Percentiles rank a stretch among this genome's conserved stretches.
Conservation (phyloP, 2,113 vertebrate genomes). For the Alaudala cheleensis region DNA sequence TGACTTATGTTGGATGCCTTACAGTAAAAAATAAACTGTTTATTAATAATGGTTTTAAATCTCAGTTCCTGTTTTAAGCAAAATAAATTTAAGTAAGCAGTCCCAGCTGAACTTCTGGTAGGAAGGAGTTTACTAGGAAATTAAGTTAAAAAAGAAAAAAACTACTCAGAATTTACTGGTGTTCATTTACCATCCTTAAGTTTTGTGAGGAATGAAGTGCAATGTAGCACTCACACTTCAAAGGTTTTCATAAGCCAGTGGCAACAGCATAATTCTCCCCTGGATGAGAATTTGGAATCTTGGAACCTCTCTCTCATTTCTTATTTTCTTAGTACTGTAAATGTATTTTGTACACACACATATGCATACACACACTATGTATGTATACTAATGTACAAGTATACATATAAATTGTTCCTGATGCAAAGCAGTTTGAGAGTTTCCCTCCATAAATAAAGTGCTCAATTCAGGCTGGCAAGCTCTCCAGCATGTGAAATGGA, state of each 20-base stretch:
- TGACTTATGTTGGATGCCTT: constrained; percentile 23
- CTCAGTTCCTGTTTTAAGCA: constrained; percentile 50
- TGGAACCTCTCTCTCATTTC: neutral
- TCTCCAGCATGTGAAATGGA: neutral
- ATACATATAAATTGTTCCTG: neutral
- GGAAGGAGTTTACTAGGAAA: neutral
- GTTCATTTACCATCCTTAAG: neutral
- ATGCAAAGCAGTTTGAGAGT: neutral
- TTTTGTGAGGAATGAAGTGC: neutral
- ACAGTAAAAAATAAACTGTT: constrained; percentile 64
- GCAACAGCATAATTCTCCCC: neutral
- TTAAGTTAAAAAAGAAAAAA: neutral
- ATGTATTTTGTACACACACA: neutral
- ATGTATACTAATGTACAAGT: neutral
- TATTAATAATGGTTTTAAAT: constrained; percentile 50
- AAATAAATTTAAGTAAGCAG: constrained; percentile 35
- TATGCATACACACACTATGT: neutral
- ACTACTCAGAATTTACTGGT: neutral
- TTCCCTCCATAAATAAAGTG: neutral
- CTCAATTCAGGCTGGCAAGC: neutral
- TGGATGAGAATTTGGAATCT: neutral
- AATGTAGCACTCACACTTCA: neutral
- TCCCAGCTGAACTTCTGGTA: constrained; percentile 10
- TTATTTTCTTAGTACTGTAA: neutral
- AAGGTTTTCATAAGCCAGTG: neutral